Conservation (phyloP, 1,140 invertebrate species). For the Drosophila sturtevanti region DNA sequence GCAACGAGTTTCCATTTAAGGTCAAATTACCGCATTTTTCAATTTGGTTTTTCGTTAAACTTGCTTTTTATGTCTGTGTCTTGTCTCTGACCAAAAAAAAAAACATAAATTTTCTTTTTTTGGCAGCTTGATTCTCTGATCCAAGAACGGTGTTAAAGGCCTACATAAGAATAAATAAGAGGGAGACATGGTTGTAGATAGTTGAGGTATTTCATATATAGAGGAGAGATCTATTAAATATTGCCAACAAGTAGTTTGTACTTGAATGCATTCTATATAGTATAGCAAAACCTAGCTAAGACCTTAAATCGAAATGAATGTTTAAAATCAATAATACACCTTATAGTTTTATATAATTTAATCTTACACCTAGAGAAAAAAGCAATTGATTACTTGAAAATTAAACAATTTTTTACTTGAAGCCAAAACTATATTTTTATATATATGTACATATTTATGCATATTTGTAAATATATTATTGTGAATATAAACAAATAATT, state of each 20-base stretch:
- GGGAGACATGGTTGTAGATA: background rate
- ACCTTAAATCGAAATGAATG: too few relatives aligned
- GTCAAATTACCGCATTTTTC: slow-evolving; percentile 74
- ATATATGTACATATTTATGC: too few relatives aligned
- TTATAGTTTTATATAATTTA: too few relatives aligned
- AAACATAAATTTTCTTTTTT: slow-evolving; percentile 32
- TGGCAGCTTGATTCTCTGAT: slow-evolving; percentile 5
- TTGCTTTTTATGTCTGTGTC: slow-evolving; percentile 62
- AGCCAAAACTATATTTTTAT: too few relatives aligned
- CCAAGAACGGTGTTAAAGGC: slow-evolving; percentile 14
- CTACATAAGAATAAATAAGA: slow-evolving; percentile 2
- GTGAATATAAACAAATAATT: too few relatives aligned
- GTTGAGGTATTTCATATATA: background rate
- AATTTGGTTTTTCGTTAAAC: slow-evolving; percentile 57
- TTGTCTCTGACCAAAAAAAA: slow-evolving; percentile 51
- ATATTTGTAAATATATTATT: too few relatives aligned
- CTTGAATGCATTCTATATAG: too few relatives aligned
- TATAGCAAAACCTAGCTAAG: too few relatives aligned
- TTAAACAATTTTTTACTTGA: too few relatives aligned
- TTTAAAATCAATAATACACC: too few relatives aligned
- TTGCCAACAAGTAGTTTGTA: background rate
- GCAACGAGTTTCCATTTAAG: slow-evolving; percentile 78
- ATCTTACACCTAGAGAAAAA: too few relatives aligned
- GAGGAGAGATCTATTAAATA: background rate
- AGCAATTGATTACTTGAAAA: too few relatives aligned